Conservation (phyloP, 2,888 invertebrate genomes). For the Thecophora atra region DNA sequence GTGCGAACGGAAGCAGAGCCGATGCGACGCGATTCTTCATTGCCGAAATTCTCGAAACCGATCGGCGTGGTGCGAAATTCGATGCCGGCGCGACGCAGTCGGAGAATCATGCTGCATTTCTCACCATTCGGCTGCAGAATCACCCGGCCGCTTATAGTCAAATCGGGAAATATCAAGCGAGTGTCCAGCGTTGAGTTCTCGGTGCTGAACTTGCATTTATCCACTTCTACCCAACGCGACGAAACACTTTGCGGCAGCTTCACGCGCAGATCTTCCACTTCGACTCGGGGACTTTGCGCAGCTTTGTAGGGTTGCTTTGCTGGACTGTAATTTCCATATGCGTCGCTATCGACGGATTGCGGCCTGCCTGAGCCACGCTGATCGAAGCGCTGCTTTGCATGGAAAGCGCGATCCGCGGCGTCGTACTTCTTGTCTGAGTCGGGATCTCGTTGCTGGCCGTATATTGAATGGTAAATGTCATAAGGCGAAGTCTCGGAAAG, state of each 20-base stretch:
- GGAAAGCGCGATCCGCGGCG: conserved; percentile 52
- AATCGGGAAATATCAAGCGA: conserved; percentile 79
- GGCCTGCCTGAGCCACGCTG: conserved; percentile 41
- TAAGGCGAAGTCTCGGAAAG: conserved; percentile 58
- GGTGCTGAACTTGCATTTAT: conserved; percentile 80
- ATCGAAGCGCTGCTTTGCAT: conserved; percentile 53
- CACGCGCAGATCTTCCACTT: conserved; percentile 66
- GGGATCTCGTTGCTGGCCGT: conserved; percentile 54
- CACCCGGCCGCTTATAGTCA: conserved; percentile 81
- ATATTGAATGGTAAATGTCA: conserved; percentile 60
- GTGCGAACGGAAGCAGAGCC: conserved; percentile 69
- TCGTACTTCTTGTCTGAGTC: conserved; percentile 53
- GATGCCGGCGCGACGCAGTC: conserved; percentile 80
- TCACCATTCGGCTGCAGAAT: conserved; percentile 69
- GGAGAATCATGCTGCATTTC: conserved; percentile 81
- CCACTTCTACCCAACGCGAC: conserved; percentile 75
- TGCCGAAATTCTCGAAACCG: conserved; percentile 48
- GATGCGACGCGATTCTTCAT: conserved; percentile 56
- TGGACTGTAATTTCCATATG: conserved; percentile 29
- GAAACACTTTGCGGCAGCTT: conserved; percentile 72
- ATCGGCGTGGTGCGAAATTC: conserved; percentile 78
- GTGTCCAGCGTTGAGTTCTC: conserved; percentile 79
- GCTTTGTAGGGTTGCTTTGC: conserved; percentile 55
- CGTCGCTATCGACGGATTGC: conserved; percentile 19
- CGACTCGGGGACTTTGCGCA: conserved; percentile 42